These are phyloP conservation scores for Digitonthophagus gazella DNA, from an alignment of 2,888 invertebrate species.

Conservation along the genomic window DNA sequence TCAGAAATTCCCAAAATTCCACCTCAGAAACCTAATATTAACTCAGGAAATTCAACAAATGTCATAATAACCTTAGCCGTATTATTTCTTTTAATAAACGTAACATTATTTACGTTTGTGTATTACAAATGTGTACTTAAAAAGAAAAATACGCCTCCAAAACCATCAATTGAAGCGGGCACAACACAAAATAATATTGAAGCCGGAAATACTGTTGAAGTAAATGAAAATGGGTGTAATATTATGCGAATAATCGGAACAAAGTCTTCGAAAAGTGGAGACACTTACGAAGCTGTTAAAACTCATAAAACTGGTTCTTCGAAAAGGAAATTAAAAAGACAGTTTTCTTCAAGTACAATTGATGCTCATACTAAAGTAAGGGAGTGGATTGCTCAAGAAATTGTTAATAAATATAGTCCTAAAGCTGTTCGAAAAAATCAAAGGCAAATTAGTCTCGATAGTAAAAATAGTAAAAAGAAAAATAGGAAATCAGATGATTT, in stretches of 20 bases:
- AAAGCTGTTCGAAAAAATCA: constrained; percentile 58
- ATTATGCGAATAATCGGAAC: constrained; percentile 57
- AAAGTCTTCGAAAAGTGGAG: constrained; percentile 53
- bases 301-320: constrained; percentile 56
- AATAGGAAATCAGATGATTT: constrained; percentile 33
- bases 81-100: constrained; percentile 70
- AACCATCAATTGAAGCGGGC: constrained; percentile 45
- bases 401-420: constrained; percentile 70
- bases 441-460: constrained; percentile 37
- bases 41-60: constrained; percentile 56
- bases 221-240: constrained; percentile 57
- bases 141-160: constrained; percentile 53
- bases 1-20: neutral
- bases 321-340: constrained; percentile 65
- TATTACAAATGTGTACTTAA: constrained; percentile 65
- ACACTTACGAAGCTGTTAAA: constrained; percentile 55
- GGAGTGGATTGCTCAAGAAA: constrained; percentile 82
- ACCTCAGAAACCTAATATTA: constrained; percentile 12
- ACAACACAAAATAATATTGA: constrained; percentile 37
- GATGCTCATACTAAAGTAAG: constrained; percentile 84
- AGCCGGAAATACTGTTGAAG: constrained; percentile 42
- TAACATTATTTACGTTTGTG: constrained; percentile 65
- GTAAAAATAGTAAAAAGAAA: constrained; percentile 44
- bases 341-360: constrained; percentile 76
- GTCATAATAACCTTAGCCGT: constrained; percentile 65